Evolutionary conservation across 2,797 vertebrate genomes (phyloP), one percentile per base, ranked within the genome.

Genomic region (Syngnathus rostellatus): DNA sequence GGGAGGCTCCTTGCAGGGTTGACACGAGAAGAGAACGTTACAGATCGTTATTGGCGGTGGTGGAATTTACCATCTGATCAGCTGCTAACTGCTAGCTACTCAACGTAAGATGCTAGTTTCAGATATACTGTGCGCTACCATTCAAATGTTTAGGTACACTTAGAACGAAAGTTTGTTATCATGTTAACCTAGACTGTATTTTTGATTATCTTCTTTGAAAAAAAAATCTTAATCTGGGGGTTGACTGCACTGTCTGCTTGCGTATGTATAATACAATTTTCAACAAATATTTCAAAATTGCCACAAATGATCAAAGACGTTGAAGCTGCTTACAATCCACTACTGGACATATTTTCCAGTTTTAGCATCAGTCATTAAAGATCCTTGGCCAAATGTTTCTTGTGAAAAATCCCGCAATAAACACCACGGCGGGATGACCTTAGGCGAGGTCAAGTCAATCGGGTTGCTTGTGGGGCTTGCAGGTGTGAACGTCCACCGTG

Each of bases 381-480:
- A 38, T 77, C 76, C 41, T 62, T 37, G 21, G 41, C 40, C 41
- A 62, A 62, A 25, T 25, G 60, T 62, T 62, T 14, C 16, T 23
- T 8, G 40, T 23, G 6, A 17, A 45, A 62, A 1, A 62, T 45
- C 62, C 45, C 25, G 39, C 23, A 38, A 38, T 51, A 11, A 31
- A 31, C 25, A 37, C 4, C 45, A 6, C 6, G 1, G 5, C 21
- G 9, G 8, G 40, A 31, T 8, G 48, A 14, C 41, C 62, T 2
- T 94, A 96, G 78, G 94, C 96, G 72, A 94, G 86, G 86, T 96
- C 93, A 83, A 94, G 41, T 95, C 95, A 96, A 71, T 95, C 94
- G 0, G 95, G 94, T 65, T 93, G 89, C 81, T 95, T 98, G 58
- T 96, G 94, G 0, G 96, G 95, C 82, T 99, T 99, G 85, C 97